Conservation (phyloP, 2,888 invertebrate genomes). For the Agrenia bidenticulata region DNA sequence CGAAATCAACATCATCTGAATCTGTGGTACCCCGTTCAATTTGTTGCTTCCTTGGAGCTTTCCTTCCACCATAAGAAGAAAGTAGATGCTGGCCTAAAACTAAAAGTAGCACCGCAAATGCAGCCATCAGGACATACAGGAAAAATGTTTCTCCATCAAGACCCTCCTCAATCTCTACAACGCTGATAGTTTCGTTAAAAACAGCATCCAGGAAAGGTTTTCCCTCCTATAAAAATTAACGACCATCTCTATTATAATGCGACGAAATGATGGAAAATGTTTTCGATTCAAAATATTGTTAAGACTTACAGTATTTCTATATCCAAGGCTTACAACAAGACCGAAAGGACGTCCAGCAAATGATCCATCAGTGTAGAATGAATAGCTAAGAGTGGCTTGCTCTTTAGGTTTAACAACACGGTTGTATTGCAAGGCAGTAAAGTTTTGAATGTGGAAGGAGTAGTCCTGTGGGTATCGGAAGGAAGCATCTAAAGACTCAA, state of each 20-base stretch:
- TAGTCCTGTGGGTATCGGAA: conserved; percentile 99
- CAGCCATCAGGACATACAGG: conserved; percentile 91
- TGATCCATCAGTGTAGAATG: conserved; percentile 92
- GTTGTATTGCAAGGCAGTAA: conserved; percentile 85
- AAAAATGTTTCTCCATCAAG: conserved; percentile 98
- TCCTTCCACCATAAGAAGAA: conserved; percentile 73
- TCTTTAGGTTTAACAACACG: conserved; percentile 84
- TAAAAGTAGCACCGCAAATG: conserved; percentile 79
- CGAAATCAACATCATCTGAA: conserved; percentile 91
- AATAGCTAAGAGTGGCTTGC: conserved; percentile 93
- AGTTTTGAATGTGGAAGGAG: conserved; percentile 97
- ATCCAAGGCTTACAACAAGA: conserved; percentile 85
- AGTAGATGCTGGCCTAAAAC: conserved; percentile 88
- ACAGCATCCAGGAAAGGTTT: conserved; percentile 79
- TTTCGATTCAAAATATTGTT: background rate
- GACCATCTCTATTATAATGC: too few species aligned
- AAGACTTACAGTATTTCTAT: conserved; percentile 71
- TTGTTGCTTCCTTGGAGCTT: conserved; percentile 59
- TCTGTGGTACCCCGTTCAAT: conserved; percentile 90
- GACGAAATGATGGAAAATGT: too few species aligned
- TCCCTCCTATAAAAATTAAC: conserved; percentile 61
- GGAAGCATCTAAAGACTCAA: conserved; percentile 93
- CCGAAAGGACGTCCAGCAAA: conserved; percentile 97
- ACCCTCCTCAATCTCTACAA: conserved; percentile 94
- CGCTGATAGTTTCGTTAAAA: conserved; percentile 95